These are phyloP conservation scores for Panulirus ornatus DNA, from an alignment of 1,140 invertebrate species.

Conservation along the genomic window DNA sequence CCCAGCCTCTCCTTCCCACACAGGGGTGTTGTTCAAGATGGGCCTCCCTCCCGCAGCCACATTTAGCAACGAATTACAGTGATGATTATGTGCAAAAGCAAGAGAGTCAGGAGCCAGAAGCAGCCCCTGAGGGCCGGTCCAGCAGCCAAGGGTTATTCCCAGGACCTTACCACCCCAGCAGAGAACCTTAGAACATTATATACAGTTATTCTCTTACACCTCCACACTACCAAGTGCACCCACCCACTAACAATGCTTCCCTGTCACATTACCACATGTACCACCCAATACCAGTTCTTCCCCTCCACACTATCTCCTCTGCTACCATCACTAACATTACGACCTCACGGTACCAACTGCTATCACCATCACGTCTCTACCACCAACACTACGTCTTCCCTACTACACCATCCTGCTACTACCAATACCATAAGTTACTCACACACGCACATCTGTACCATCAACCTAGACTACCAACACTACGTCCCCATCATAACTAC, in stretches of 20 bases:
- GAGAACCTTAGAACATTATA: neutral
- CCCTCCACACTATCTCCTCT: neutral
- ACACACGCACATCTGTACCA: too few species aligned
- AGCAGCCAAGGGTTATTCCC: neutral
- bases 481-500: too few species aligned
- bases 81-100: too few species aligned
- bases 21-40: neutral
- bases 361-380: too few species aligned
- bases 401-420: too few species aligned
- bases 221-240: neutral
- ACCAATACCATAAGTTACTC: too few species aligned
- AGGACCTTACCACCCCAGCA: neutral
- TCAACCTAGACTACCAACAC: too few species aligned
- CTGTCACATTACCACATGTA: neutral
- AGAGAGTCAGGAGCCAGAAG: too few species aligned
- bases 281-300: neutral
- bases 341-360: neutral
- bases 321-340: too few species aligned
- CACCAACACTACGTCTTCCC: too few species aligned
- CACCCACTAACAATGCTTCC: neutral
- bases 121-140: too few species aligned
- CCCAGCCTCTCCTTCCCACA: neutral
- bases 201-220: neutral
- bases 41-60: neutral
- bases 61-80: too few species aligned